phyloP scores from a whole-genome alignment of 2,888 invertebrate genomes.

The Syrphus vitripennis region DNA sequence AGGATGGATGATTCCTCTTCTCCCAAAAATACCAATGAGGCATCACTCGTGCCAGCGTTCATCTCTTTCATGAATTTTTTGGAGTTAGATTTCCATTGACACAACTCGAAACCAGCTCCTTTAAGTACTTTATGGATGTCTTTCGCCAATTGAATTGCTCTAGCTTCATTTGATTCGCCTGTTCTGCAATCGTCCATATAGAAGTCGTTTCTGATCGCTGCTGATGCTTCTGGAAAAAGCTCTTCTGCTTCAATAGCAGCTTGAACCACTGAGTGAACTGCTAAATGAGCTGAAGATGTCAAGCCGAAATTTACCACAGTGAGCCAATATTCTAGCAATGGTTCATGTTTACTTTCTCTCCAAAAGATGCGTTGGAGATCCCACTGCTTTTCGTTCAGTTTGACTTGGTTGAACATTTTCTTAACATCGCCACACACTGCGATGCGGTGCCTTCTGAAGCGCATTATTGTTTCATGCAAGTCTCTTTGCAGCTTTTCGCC shows the following conservation, averaged over 20 bases:
- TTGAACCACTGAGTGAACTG: constrained; percentile 9
- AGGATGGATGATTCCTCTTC: constrained; percentile 25
- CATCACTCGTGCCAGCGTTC: background rate
- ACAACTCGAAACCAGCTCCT: constrained; percentile 23
- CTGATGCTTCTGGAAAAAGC: constrained; percentile 10
- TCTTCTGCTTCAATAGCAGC: constrained; percentile 1
- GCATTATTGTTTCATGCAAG: no score
- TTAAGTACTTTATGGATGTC: constrained; percentile 11
- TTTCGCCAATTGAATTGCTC: constrained; percentile 16
- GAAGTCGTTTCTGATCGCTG: no score
- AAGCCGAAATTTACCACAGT: constrained; percentile 36
- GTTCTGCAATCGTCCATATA: background rate
- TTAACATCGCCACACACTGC: background rate
- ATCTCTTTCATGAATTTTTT: background rate
- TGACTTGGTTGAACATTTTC: background rate
- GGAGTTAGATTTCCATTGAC: no score
- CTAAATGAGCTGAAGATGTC: constrained; percentile 32
- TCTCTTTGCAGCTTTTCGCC: no score
- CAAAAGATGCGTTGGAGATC: constrained; percentile 5
- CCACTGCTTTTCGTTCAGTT: background rate
- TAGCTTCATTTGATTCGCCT: background rate
- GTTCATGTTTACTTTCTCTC: background rate
- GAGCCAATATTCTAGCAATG: constrained; percentile 27
- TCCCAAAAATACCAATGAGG: constrained; percentile 1
- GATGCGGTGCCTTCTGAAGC: background rate